These are phyloP conservation scores for Ctenochaetus hawaiiensis DNA, from an alignment of 2,797 vertebrate species.

Conservation along the genomic window DNA sequence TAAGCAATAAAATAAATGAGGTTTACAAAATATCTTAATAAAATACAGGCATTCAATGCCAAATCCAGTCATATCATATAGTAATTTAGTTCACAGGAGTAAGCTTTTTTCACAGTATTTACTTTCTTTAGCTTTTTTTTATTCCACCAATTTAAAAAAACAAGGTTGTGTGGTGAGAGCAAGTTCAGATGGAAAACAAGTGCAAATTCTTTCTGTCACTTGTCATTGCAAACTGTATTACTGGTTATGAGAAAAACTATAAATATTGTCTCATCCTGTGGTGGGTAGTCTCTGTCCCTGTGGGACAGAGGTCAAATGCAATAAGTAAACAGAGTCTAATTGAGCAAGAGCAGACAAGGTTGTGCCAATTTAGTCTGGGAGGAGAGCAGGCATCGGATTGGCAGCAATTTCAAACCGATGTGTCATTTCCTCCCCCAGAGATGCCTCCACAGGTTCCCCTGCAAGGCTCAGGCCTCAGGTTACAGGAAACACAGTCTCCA, in stretches of 20 bases:
- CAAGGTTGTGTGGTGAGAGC: constrained; percentile 2
- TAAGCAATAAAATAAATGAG: constrained; percentile 44
- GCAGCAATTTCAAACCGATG: constrained; percentile 79
- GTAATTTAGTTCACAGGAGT: constrained; percentile 35
- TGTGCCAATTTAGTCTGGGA: constrained; percentile 59
- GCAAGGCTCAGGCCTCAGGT: constrained; percentile 69
- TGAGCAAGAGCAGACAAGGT: constrained; percentile 57
- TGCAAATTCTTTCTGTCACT: constrained; percentile 33
- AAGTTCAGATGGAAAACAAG: constrained; percentile 15
- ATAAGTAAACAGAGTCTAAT: constrained; percentile 59
- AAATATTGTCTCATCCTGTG: constrained; percentile 20
- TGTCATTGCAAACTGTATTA: constrained; percentile 33
- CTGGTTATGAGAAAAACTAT: constrained; percentile 44
- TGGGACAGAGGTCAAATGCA: constrained; percentile 45
- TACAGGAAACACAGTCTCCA: constrained; percentile 83
- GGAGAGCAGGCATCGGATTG: constrained; percentile 62
- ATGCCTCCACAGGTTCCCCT: constrained; percentile 67
- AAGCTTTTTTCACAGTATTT: constrained; percentile 38
- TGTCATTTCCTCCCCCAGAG: constrained; percentile 79
- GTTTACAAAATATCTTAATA: constrained; percentile 46
- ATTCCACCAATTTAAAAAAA: constrained; percentile 29
- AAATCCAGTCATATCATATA: constrained; percentile 29
- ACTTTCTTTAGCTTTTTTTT: constrained; percentile 24
- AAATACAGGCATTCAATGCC: constrained; percentile 29
- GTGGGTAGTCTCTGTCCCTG: constrained; percentile 20